Percentiles rank a stretch among this genome's conserved stretches.
Conservation (phyloP, 2,888 invertebrate species). For the Acleris laterana region DNA sequence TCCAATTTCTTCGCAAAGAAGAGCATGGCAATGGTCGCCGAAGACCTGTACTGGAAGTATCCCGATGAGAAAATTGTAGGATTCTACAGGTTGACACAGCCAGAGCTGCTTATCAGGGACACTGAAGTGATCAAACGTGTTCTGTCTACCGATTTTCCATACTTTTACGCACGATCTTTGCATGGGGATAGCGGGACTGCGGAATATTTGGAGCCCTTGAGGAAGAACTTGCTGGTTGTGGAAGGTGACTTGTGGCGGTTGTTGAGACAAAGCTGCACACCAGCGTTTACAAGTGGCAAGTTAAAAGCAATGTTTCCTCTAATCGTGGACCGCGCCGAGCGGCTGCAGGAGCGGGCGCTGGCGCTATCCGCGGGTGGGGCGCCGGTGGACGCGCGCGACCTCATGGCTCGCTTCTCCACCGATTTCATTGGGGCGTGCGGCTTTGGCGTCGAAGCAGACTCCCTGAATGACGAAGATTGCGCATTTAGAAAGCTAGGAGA, state of each 20-base stretch:
- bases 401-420: conserved; percentile 39
- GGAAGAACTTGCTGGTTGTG: conserved; percentile 31
- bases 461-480: conserved; percentile 28
- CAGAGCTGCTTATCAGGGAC: conserved; percentile 31
- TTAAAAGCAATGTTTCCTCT: conserved; percentile 31
- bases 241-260: conserved; percentile 31
- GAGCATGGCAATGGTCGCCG: conserved; percentile 26
- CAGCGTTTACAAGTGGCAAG: conserved; percentile 29
- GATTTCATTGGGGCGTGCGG: conserved; percentile 42
- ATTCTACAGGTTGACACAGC: conserved; percentile 23
- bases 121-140: conserved; percentile 26
- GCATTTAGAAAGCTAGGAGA: conserved; percentile 23
- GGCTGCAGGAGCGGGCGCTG: conserved; percentile 13
- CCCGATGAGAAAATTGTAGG: conserved; percentile 29
- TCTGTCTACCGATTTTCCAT: conserved; percentile 18
- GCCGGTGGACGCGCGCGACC: conserved; percentile 30
- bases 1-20: conserved; percentile 16
- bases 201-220: conserved; percentile 28
- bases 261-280: conserved; percentile 25
- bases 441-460: conserved; percentile 38
- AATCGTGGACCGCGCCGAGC: conserved; percentile 23
- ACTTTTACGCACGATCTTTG: conserved; percentile 25
- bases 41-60: conserved; percentile 22
- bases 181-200: conserved; percentile 19
- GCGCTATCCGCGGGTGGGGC: not conserved